Conservation (phyloP, 2,113 vertebrate genomes). For the Aptenodytes patagonicus region DNA sequence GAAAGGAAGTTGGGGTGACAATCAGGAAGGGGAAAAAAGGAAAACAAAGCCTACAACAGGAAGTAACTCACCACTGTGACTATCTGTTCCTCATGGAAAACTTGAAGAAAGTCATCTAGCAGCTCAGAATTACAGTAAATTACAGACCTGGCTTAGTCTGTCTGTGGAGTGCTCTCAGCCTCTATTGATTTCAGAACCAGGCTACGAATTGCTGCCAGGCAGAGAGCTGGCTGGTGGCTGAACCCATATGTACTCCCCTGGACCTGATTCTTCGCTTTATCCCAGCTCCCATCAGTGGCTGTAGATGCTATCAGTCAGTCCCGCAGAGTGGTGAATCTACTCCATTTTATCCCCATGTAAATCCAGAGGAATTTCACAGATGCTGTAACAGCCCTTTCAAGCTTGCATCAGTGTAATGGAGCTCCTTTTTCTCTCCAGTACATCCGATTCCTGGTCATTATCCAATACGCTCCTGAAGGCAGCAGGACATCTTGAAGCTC, state of each 20-base stretch:
- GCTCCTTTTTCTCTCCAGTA: not conserved
- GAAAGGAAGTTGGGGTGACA: not conserved
- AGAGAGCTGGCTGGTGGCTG: constrained; percentile 3
- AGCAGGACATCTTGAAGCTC: not conserved
- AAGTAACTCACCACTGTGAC: not conserved
- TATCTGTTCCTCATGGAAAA: not conserved
- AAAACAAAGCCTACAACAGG: not conserved
- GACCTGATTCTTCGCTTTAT: not conserved
- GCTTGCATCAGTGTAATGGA: not conserved
- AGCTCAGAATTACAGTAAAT: constrained; percentile 50
- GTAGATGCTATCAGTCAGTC: not conserved
- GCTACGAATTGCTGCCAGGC: constrained; percentile 34
- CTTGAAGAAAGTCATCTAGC: not conserved
- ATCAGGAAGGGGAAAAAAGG: not conserved
- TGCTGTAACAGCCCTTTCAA: not conserved
- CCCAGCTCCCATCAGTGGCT: not conserved
- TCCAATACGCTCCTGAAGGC: not conserved
- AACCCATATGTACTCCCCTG: not conserved
- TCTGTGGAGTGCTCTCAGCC: constrained; percentile 25
- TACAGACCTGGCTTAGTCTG: constrained; percentile 5
- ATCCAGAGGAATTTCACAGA: not conserved
- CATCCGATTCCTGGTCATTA: not conserved
- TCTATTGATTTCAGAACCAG: constrained; percentile 31
- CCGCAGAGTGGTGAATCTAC: not conserved
- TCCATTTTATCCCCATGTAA: fast-evolving